Base-by-base conservation (phyloP, 2,888 invertebrate genomes). In the Hypolimnas misippus region DNA sequence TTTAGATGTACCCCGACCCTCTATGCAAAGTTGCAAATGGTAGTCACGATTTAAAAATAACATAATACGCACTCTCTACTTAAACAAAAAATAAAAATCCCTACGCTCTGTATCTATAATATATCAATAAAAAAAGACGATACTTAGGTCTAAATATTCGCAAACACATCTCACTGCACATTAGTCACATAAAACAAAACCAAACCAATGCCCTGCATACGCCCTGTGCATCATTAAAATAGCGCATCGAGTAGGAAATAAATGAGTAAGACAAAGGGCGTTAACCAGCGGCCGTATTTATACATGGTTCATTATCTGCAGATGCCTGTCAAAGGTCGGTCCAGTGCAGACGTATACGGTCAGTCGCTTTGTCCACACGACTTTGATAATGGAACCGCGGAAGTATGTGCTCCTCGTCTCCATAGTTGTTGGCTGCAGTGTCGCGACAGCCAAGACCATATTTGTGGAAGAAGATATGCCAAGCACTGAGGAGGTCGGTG, bases 401-500 rank as follows among this genome's bases (percentile, higher is more conserved):
- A 67, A 63, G 66, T 68, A 65, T 77, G 56, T 56, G 64, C 57
- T 82, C 21, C 38, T 79, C 54, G 14, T 49, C 1, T 74, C 67
- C 25, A 57, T 67, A 17, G 12, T 77, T 16, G 12, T 74, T 57
- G 66, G 66, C 21, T 61, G 73, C 50, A 69, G 68, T 73, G 67
- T 66, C 14, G 85, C 77, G 60, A 67, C 67, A 38, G 75, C 81
- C 51, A 75, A 70, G 63, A 86, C 87, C 2, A 80, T 87, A 62
- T 89, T 79, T 70, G 65, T 84, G 70, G 86, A 87, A 66, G 69
- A 82, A 19, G 78, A 79, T 49, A 62, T 75, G 1, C 83, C 83
- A 46, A 81, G 83, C 1, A 33, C 38, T 7, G 84, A 86, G 61
- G 84, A 89, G 87, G 89, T 89, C 70, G 79, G 86, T 81, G n/a